phyloP scores from a whole-genome alignment of 2,888 invertebrate species.

The Dione juno region DNA sequence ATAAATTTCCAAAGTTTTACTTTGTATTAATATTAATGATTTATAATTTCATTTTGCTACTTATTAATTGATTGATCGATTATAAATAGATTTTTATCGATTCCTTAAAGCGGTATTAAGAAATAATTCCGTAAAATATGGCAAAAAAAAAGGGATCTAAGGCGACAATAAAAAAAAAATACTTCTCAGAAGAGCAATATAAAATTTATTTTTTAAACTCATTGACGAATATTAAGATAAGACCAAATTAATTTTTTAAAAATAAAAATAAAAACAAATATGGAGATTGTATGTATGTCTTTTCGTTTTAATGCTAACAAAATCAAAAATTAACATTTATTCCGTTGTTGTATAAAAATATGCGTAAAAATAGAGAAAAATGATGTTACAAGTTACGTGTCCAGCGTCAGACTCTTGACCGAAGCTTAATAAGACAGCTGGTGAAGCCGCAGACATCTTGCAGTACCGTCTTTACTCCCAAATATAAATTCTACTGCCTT shows the following conservation, averaged over 20 bases:
- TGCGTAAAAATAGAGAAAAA: conserved; percentile 80
- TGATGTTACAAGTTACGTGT: conserved; percentile 60
- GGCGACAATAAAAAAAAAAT: conserved; percentile 40
- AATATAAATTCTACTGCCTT: conserved; percentile 4
- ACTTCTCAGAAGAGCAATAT: conserved; percentile 75
- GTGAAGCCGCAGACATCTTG: conserved; percentile 45
- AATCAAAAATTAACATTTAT: conserved; percentile 81
- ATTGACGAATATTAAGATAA: conserved; percentile 66
- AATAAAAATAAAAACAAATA: conserved; percentile 53
- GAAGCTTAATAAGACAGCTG: conserved; percentile 32
- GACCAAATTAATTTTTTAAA: conserved; percentile 66
- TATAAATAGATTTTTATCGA: no score
- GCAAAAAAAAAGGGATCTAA: conserved; percentile 1
- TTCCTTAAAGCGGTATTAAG: no score
- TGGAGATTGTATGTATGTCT: conserved; percentile 79
- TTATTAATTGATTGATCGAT: no score
- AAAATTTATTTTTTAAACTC: conserved; percentile 79
- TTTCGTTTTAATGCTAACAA: conserved; percentile 83
- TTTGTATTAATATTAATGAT: no score
- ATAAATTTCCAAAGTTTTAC: no score
- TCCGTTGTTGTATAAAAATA: conserved; percentile 82
- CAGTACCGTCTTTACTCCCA: conserved; percentile 47
- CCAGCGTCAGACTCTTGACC: conserved; percentile 48
- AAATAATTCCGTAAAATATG: no score
- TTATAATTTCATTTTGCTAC: no score